Base-by-base conservation (phyloP, 1,140 invertebrate genomes). In the Drosophila pseudoananassae region DNA sequence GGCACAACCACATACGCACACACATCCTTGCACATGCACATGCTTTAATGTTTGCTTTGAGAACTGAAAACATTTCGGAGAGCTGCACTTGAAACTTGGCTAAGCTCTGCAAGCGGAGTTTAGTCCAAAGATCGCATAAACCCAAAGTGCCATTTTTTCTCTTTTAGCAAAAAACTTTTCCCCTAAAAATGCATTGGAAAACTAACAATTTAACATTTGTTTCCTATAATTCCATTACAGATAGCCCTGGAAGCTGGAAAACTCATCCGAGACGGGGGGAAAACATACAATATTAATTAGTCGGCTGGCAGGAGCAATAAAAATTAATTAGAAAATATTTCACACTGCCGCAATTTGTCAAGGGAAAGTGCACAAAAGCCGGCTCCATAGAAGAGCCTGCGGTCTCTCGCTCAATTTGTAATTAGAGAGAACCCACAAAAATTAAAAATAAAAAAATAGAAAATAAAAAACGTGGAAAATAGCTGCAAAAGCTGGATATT, bases 251-350 rank as follows among this genome's bases (percentile, higher is more conserved):
- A 8, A 15, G 1, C 29, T 12, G 27, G 12, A 36, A 36, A 36
- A 36, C 3, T 8, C 8, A 10, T 31, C 15, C 14, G 27, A 9
- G 6, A 27, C 14, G 59, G 8, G 1, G 23, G 36, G 5, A 33
- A 15, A 12, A n/a, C 29, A 47, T 12, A 54, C 65, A 56, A 14
- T 36, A 36, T 68, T 69, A 69, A 69, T 69, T 55, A 69, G 64
- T 69, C 25, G 29, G 1, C 27, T 25, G 36, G 27, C 46, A 17
- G 27, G 51, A 27, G 61, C 68, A 69, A 82, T 82, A 73, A 73
- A 82, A 82, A 73, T 73, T 80, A 80, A 80, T 80, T 80, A 80
- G 58, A 59, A 78, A 80, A 80, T 80, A 80, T 76, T 79, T 79
- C 61, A 56, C 12, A 29, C 40, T 12, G 71, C 71, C 23, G 59